A percentile compares a stretch with the other conserved stretches of the same genome.
These are phyloP conservation scores for Cotesia congregata DNA, from an alignment of 2,888 invertebrate genomes.

Conservation along the genomic window DNA sequence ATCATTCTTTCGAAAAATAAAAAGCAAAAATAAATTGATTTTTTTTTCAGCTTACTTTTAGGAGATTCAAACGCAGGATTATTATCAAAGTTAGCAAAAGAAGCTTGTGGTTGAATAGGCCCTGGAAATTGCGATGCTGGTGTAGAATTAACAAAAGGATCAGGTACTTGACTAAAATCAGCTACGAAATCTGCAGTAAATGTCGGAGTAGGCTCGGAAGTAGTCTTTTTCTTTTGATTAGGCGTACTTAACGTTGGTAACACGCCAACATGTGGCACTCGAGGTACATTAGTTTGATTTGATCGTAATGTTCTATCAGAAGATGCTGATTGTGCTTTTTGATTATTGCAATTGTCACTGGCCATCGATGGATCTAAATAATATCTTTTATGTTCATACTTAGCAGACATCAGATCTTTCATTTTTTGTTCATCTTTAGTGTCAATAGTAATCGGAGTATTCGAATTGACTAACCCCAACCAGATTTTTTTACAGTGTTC, in stretches of 20 bases:
- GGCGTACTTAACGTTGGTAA: conserved; percentile 53
- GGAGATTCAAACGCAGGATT: conserved; percentile 77
- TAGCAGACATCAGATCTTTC: conserved; percentile 93
- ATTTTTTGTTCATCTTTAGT: conserved; percentile 91
- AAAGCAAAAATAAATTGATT: neutral
- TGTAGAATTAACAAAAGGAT: conserved; percentile 61
- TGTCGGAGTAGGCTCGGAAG: conserved; percentile 54
- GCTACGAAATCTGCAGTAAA: conserved; percentile 67
- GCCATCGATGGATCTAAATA: conserved; percentile 67
- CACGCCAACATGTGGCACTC: conserved; percentile 60
- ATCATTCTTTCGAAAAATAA: too few relatives aligned
- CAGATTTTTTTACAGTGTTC: conserved; percentile 94
- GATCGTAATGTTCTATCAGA: conserved; percentile 31
- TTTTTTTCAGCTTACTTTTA: conserved; percentile 51
- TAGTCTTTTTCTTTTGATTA: conserved; percentile 52
- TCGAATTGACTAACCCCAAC: conserved; percentile 89
- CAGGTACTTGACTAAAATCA: conserved; percentile 67
- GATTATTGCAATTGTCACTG: conserved; percentile 52
- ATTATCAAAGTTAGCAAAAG: conserved; percentile 82
- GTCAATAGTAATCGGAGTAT: conserved; percentile 69
- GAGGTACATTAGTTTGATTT: conserved; percentile 56
- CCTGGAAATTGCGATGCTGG: conserved; percentile 62
- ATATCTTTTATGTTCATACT: conserved; percentile 93
- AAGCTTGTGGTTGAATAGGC: conserved; percentile 67
- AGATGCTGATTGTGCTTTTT: conserved; percentile 32